Base-by-base conservation (phyloP, 2,113 vertebrate genomes). In the Dendropsophus ebraccatus region DNA sequence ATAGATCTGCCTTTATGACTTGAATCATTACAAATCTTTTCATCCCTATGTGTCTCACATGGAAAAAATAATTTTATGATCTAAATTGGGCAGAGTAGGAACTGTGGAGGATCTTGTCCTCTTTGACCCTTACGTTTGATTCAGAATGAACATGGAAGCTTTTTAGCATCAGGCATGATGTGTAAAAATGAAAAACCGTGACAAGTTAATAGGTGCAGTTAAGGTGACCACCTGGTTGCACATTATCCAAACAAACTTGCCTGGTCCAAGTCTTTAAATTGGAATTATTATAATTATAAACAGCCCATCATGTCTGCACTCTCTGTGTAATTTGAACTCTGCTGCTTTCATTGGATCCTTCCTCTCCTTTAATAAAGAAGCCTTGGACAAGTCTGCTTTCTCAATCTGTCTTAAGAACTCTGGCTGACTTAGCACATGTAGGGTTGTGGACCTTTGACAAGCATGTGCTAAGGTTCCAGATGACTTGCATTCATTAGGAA, bases 151-250 rank as follows among this genome's bases (percentile, higher is more conserved):
- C 10, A 23, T 73, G 49, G 32, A 73, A 19, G 67, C 65, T 73
- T 28, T 73, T 23, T 14, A 73, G 49, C 50, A 73, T 54, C 65
- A 83, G 17, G 49, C 30, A 56, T 80, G 30, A 73, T 23, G 21
- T n/a, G 23, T 12, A n/a, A 37, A 58, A 73, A 58, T 37, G 30
- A 58, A 5, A 74, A 73, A 56, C 50, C 50, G 17, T 77, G 83
- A 84, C 73, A 84, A 76, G 47, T 84, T 83, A 83, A 83, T 73
- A 73, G 81, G 67, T 41, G 69, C 81, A 83, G 69, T 83, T 50
- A 84, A 28, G 70, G 56, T 75, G 73, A 77, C 54, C 72, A 84
- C 72, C 83, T 77, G 56, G 54, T 79, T 67, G 23, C 60, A 17
- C 52, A 78, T 30, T 54, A 65, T 85, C 75, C 60, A 85, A 85